Evolutionary conservation across 2,113 vertebrate genomes (phyloP).

Genomic region (Polypterus senegalus): DNA sequence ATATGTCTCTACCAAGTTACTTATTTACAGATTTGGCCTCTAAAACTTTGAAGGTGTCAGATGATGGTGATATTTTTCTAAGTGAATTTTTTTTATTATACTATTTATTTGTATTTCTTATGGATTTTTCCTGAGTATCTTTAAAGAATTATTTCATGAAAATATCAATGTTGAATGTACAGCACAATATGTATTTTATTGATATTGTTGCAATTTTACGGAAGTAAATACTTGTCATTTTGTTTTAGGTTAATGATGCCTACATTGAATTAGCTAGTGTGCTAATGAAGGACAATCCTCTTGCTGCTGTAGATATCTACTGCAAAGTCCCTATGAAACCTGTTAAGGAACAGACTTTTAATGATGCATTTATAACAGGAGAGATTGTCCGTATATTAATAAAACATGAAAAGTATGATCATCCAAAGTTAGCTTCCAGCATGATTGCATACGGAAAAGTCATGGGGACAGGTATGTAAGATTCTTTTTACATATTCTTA

Average conservation of each 20-base stretch:
- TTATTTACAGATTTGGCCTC: no score
- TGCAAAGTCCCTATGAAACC: conserved; percentile 42
- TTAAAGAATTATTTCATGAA: no score
- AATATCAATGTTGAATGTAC: no score
- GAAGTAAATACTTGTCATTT: background rate
- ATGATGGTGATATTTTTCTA: no score
- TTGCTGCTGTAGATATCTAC: conserved; percentile 40
- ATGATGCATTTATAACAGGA: conserved; percentile 47
- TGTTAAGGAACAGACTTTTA: conserved; percentile 32
- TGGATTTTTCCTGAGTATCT: no score
- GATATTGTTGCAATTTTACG: no score
- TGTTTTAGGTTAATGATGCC: conserved; percentile 36
- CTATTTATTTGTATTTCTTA: no score
- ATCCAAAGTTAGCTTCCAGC: conserved; percentile 31
- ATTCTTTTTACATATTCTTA: conserved; percentile 5
- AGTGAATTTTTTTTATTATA: no score
- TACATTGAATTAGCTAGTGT: conserved; percentile 40
- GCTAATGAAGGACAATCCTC: conserved; percentile 33
- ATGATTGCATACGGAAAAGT: conserved; percentile 42
- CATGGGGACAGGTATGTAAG: conserved; percentile 41
- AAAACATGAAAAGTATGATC: conserved; percentile 37
- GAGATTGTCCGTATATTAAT: conserved; percentile 44
- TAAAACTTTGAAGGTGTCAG: no score
- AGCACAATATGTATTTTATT: no score
- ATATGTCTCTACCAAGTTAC: no score